These are phyloP conservation scores for Megastigmus dorsalis DNA, from an alignment of 2,888 invertebrate genomes.

Conservation along the genomic window DNA sequence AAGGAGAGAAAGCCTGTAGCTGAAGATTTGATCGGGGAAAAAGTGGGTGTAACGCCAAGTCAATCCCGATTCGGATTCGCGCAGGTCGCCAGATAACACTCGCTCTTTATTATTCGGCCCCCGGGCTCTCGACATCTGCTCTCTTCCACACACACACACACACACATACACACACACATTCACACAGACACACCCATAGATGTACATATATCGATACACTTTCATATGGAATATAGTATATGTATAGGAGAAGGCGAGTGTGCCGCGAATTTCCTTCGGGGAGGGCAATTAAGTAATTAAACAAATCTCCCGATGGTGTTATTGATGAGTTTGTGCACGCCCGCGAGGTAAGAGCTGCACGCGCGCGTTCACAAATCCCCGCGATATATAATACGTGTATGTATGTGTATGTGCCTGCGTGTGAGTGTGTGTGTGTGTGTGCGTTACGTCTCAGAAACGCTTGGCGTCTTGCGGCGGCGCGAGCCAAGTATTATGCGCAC, in stretches of 20 bases:
- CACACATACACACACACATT: slow-evolving; percentile 49
- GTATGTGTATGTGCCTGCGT: neutral
- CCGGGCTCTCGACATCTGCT: slow-evolving; percentile 58
- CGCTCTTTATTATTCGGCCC: slow-evolving; percentile 57
- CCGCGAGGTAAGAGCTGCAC: slow-evolving; percentile 51
- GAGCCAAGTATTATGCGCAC: neutral
- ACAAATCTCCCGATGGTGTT: slow-evolving; percentile 67
- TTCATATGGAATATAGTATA: too few species aligned
- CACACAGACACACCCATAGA: neutral
- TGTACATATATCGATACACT: too few species aligned
- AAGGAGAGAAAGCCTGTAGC: neutral
- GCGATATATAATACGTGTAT: neutral
- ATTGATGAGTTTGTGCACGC: slow-evolving; percentile 65
- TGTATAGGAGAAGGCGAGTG: too few species aligned
- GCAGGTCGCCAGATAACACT: slow-evolving; percentile 56
- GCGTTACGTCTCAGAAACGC: too few species aligned
- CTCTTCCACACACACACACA: too few species aligned
- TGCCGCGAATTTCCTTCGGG: slow-evolving; percentile 53
- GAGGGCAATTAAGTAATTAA: slow-evolving; percentile 77
- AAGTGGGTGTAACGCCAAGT: slow-evolving; percentile 48
- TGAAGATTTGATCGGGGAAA: neutral
- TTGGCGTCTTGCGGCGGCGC: too few species aligned
- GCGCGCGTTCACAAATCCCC: slow-evolving; percentile 17
- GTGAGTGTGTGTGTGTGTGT: neutral
- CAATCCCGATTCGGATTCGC: slow-evolving; percentile 58